A percentile compares a stretch with the other conserved stretches of the same genome.
phyloP scores from a whole-genome alignment of 2,888 invertebrate genomes.

The Papilio demoleus region DNA sequence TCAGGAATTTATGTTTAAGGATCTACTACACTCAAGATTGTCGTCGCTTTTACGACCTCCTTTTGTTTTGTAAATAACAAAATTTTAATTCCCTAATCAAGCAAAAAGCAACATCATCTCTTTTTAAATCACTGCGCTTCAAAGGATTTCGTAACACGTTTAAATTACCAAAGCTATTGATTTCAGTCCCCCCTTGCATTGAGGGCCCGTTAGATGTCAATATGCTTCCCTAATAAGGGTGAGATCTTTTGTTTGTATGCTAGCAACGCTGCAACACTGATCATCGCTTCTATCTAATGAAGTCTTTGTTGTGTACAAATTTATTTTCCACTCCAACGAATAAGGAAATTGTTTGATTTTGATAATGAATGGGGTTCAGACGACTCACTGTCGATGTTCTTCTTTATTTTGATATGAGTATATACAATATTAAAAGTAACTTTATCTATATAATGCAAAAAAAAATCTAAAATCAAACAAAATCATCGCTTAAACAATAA shows the following conservation, averaged over 20 bases:
- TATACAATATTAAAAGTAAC: too few species aligned
- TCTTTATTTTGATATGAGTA: not conserved
- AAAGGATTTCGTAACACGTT: slow-evolving; percentile 60
- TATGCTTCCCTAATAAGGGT: slow-evolving; percentile 53
- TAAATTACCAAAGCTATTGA: slow-evolving; percentile 77
- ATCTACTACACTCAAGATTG: not conserved
- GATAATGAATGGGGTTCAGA: not conserved
- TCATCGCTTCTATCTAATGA: slow-evolving; percentile 42
- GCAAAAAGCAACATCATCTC: slow-evolving; percentile 3
- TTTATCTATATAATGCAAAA: too few species aligned
- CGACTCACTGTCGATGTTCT: not conserved
- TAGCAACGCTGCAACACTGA: slow-evolving; percentile 37
- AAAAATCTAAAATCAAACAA: not conserved
- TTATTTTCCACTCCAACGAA: slow-evolving; percentile 33
- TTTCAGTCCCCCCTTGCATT: slow-evolving; percentile 60
- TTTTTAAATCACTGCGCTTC: slow-evolving; percentile 27
- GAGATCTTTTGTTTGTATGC: slow-evolving; percentile 43
- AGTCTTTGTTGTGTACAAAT: slow-evolving; percentile 43
- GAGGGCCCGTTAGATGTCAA: slow-evolving; percentile 58
- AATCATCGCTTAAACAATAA: not conserved
- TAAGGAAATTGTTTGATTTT: slow-evolving; percentile 19
- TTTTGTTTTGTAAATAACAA: slow-evolving; percentile 18
- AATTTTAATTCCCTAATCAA: slow-evolving; percentile 19
- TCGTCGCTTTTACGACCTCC: slow-evolving; percentile 1
- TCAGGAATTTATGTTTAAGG: not conserved